Evolutionary conservation across 1,140 invertebrate species (phyloP).

Genomic region (Muscidifurax raptorellus): DNA sequence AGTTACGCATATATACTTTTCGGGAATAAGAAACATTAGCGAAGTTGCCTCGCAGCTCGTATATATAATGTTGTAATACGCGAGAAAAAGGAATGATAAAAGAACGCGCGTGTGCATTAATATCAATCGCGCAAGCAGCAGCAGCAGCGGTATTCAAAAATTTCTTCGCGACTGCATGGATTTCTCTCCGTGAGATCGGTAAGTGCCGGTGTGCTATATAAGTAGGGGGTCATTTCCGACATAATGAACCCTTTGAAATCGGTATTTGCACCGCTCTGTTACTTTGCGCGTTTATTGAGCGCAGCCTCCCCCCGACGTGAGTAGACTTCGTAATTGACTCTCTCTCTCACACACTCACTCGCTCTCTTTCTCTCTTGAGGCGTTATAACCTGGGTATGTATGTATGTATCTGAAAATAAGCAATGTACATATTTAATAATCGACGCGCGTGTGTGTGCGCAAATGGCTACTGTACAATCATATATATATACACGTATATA

Average conservation of each 20-base stretch:
- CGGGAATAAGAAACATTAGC: too few species aligned
- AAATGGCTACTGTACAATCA: neutral
- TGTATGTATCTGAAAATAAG: neutral
- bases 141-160: neutral
- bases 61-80: too few species aligned
- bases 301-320: neutral
- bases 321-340: slow-evolving; percentile 13
- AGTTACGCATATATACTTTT: too few species aligned
- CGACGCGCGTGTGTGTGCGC: neutral
- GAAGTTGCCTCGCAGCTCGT: too few species aligned
- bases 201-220: neutral
- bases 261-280: slow-evolving; percentile 24
- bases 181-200: slow-evolving; percentile 4
- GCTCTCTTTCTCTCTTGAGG: neutral
- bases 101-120: neutral
- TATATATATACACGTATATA: neutral
- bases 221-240: slow-evolving; percentile 11
- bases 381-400: neutral
- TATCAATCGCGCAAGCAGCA: neutral
- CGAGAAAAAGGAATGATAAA: neutral
- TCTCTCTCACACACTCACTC: neutral
- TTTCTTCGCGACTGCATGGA: slow-evolving; percentile 6
- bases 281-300: slow-evolving; percentile 8
- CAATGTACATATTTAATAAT: slow-evolving; percentile 6
- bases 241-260: slow-evolving; percentile 20